These are phyloP conservation scores for Brachionus koreanus DNA, from an alignment of 1,140 invertebrate species.

Conservation along the genomic window DNA sequence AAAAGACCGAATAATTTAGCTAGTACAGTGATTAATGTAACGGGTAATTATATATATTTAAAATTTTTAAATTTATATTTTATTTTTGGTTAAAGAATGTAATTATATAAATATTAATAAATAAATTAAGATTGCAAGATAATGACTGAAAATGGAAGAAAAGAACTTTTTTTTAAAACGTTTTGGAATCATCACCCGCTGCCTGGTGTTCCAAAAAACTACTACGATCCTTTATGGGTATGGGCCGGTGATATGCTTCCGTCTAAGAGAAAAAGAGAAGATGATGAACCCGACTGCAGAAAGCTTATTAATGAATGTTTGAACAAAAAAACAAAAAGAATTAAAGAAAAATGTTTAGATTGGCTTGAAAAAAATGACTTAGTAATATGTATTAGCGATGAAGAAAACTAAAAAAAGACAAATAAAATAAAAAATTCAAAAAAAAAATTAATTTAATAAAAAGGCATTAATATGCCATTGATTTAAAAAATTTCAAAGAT, in stretches of 20 bases:
- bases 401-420: too few species aligned
- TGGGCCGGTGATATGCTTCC: background rate
- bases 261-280: background rate
- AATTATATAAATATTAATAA: too few species aligned
- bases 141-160: background rate
- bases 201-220: background rate
- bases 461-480: too few species aligned
- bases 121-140: background rate
- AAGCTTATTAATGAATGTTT: background rate
- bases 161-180: background rate
- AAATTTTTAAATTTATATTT: too few species aligned
- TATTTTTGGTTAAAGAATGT: too few species aligned
- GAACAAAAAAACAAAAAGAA: background rate
- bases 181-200: background rate
- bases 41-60: too few species aligned
- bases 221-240: conserved; percentile 15
- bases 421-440: too few species aligned
- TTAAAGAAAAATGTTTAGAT: background rate
- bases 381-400: too few species aligned
- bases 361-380: background rate
- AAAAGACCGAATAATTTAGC: background rate
- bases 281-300: background rate
- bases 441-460: too few species aligned
- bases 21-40: background rate
- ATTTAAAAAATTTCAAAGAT: too few species aligned